These are phyloP conservation scores for Tachina fera DNA, from an alignment of 2,888 invertebrate species.

Conservation along the genomic window DNA sequence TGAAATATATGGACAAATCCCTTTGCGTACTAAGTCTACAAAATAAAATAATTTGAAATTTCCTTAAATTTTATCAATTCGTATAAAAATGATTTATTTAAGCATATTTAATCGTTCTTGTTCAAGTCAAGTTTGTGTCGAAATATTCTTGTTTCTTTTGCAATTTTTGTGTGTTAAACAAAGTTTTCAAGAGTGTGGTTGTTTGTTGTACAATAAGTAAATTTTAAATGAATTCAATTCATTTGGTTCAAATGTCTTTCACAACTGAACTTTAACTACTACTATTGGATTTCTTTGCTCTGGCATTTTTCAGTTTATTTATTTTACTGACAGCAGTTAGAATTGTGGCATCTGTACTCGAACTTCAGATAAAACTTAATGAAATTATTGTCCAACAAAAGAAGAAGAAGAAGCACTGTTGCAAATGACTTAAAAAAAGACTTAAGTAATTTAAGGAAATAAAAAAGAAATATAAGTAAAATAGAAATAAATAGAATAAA, in stretches of 20 bases:
- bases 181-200: neutral
- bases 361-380: slow-evolving; percentile 12
- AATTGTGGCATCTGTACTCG: slow-evolving; percentile 33
- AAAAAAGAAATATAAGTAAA: neutral
- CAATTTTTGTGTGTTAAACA: neutral
- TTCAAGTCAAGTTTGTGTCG: neutral
- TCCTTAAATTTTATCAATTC: neutral
- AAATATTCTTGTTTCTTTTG: neutral
- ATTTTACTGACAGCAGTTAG: slow-evolving; percentile 3
- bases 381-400: neutral
- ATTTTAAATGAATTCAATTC: slow-evolving; percentile 44
- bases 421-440: neutral
- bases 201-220: slow-evolving; percentile 7
- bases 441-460: neutral
- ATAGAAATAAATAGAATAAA: neutral
- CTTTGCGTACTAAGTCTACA: neutral
- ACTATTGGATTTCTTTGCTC: slow-evolving; percentile 21
- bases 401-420: neutral
- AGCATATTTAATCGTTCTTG: neutral
- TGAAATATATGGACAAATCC: neutral
- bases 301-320: slow-evolving; percentile 26
- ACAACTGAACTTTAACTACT: slow-evolving; percentile 21
- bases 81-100: neutral
- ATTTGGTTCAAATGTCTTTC: slow-evolving; percentile 39
- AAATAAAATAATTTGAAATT: neutral